phyloP scores from a whole-genome alignment of 2,113 vertebrate genomes.

The Siniperca chuatsi region DNA sequence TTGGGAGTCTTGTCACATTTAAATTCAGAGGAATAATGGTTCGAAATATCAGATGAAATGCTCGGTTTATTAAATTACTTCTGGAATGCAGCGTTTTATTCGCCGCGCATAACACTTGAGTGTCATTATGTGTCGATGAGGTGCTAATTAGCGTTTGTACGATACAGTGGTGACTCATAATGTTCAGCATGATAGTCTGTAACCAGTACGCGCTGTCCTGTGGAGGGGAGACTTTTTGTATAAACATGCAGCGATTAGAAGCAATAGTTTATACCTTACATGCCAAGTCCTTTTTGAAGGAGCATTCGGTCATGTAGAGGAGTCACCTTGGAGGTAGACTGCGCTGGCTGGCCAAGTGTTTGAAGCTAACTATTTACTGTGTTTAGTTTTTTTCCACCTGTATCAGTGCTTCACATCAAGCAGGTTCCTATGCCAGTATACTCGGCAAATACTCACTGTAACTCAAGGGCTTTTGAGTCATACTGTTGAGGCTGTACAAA shows the following conservation, averaged over 20 bases:
- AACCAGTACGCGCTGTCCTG: not conserved
- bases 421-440: not conserved
- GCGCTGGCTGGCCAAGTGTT: not conserved
- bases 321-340: constrained; percentile 53
- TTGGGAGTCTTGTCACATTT: not conserved
- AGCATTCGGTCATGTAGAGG: not conserved
- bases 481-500: no score
- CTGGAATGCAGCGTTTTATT: constrained; percentile 7
- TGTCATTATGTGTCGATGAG: not conserved
- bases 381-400: not conserved
- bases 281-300: not conserved
- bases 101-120: not conserved
- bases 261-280: constrained; percentile 16
- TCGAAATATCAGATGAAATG: not conserved
- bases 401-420: not conserved
- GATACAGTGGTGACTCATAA: constrained; percentile 2
- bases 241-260: constrained; percentile 41
- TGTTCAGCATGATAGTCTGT: not conserved
- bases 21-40: not conserved
- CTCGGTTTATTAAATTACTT: constrained; percentile 3
- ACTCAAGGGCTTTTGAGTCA: constrained; percentile 10
- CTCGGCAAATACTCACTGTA: constrained; percentile 3
- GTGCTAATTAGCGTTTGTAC: constrained; percentile 7
- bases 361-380: not conserved
- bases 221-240: constrained; percentile 29